Evolutionary conservation across 92 coral and sea anemone species (phyloP).

Genomic region (Bergia sp.): DNA sequence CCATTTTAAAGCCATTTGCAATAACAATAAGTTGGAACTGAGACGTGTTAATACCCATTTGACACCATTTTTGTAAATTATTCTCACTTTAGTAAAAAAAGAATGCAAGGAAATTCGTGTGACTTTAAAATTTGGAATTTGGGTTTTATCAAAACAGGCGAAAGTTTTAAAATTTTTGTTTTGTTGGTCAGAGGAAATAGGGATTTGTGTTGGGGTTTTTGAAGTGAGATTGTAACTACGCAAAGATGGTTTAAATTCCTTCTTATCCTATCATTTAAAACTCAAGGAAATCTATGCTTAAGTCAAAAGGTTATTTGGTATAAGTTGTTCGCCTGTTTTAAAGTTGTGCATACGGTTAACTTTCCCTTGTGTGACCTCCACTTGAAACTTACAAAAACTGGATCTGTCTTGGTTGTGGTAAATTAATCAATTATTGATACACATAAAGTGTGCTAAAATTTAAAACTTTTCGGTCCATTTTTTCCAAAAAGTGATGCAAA

Average conservation of each 20-base stretch:
- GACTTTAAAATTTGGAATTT: neutral
- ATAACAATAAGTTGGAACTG: neutral
- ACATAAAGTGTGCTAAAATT: neutral
- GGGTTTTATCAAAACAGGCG: neutral
- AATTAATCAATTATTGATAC: neutral
- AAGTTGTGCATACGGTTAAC: neutral
- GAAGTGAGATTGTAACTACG: neutral
- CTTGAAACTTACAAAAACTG: neutral
- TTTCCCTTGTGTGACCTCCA: neutral
- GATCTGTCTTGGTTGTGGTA: neutral
- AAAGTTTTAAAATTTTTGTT: neutral
- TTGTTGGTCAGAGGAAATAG: neutral
- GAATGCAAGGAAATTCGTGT: too few relatives aligned
- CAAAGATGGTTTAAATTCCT: constrained; percentile 25
- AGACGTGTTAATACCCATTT: neutral
- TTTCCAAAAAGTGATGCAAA: too few relatives aligned
- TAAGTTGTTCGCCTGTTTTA: neutral
- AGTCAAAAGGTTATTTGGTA: neutral
- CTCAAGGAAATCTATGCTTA: neutral
- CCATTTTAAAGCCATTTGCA: neutral
- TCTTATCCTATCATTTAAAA: neutral
- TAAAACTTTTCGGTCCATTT: neutral
- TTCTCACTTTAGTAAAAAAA: neutral
- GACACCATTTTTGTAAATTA: neutral
- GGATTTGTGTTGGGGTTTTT: neutral